phyloP scores from a whole-genome alignment of 2,113 vertebrate genomes.

The Hippocampus guttulatus region DNA sequence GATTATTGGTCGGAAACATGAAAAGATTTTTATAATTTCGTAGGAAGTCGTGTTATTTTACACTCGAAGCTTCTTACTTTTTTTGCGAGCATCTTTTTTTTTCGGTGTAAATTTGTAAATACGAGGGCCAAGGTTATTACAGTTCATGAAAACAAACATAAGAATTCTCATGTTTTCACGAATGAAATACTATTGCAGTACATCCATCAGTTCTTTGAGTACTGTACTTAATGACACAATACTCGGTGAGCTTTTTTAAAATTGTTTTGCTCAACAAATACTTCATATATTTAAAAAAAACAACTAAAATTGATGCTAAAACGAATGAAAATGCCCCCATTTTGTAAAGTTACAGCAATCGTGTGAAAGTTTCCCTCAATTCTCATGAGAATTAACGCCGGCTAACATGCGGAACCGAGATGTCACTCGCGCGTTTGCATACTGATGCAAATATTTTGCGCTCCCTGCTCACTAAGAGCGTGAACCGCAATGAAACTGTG shows the following conservation, averaged over 20 bases:
- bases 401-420: constrained; percentile 2
- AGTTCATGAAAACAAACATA: too few relatives aligned
- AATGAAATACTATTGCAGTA: too few relatives aligned
- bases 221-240: too few relatives aligned
- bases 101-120: neutral
- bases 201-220: too few relatives aligned
- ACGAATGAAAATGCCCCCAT: neutral
- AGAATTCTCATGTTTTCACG: too few relatives aligned
- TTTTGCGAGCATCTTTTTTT: neutral
- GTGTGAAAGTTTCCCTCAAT: neutral
- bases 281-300: too few relatives aligned
- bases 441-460: neutral
- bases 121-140: neutral
- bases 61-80: too few relatives aligned
- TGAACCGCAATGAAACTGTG: neutral
- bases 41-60: neutral
- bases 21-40: neutral
- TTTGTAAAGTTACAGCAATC: neutral
- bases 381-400: neutral
- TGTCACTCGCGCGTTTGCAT: neutral
- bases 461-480: neutral
- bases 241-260: too few relatives aligned
- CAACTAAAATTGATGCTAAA: too few relatives aligned
- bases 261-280: neutral
- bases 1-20: neutral